Base-by-base conservation (phyloP, 2,797 vertebrate genomes). In the Serranus cabrilla region DNA sequence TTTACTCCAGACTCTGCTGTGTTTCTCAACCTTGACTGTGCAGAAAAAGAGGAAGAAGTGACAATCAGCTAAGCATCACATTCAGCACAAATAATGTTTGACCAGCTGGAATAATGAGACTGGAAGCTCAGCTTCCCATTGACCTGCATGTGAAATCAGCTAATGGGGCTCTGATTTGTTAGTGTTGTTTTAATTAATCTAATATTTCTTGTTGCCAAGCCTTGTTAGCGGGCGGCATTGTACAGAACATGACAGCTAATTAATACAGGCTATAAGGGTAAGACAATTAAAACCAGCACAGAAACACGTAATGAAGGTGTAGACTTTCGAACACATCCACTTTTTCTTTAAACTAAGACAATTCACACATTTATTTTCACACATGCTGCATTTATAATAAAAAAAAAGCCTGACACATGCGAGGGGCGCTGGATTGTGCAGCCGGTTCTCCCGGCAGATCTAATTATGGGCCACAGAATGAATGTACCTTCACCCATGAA, bases 391-490 rank as follows among this genome's bases (percentile, higher is more conserved):
- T 84, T 87, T 82, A 74, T 69, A 82, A 93, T 88, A 27, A 34
- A 34, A 34, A 34, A 34, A 34, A 34, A 34, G 5, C 34, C 34
- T 34, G 81, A 77, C 6, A 20, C 77, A 49, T 74, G 59, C n/a
- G 20, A 49, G 66, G 66, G 71, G 49, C 65, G 7, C 58, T 45
- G 76, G 78, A 65, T 70, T 46, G 72, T 87, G 74, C 64, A 31
- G 70, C 34, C 12, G 59, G 75, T 77, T 91, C 75, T 92, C 91
- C 89, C 87, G 27, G 87, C 79, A 88, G 89, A 91, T 90, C 86
- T 91, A 93, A 93, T 94, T 93, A 94, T 49, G 74, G 70, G 70
- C 67, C 82, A 64, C 71, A 87, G 85, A 88, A 87, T 87, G 74
- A 87, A 87, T 79, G 77, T 73, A 82, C 68, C 81, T 84, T 82